Conservation (phyloP, 2,888 invertebrate genomes). For the Agonum fuliginosum region DNA sequence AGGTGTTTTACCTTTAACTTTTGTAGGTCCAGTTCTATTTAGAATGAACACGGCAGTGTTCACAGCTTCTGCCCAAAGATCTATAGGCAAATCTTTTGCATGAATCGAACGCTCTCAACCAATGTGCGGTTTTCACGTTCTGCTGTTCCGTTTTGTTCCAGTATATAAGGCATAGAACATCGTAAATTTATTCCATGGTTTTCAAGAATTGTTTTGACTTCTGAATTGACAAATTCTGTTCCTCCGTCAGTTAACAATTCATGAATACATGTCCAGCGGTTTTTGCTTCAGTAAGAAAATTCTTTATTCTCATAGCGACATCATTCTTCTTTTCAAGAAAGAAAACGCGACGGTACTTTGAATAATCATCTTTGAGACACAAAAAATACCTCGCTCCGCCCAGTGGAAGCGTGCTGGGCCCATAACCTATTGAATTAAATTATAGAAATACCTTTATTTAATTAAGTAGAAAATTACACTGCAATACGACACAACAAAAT, state of each 20-base stretch:
- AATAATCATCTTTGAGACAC: too few species aligned
- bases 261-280: too few species aligned
- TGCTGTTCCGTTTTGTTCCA: not conserved
- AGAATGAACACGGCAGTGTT: not conserved
- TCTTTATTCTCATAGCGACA: not conserved
- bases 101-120: not conserved
- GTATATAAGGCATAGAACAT: not conserved
- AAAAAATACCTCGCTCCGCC: too few species aligned
- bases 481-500: too few species aligned
- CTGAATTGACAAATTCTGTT: too few species aligned
- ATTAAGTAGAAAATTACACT: too few species aligned
- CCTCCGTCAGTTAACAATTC: too few species aligned
- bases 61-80: not conserved
- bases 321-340: too few species aligned
- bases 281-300: too few species aligned
- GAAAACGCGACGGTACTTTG: too few species aligned
- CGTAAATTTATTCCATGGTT: not conserved
- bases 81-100: not conserved
- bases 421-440: constrained; percentile 46
- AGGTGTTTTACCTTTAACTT: not conserved
- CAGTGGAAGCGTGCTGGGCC: constrained; percentile 46
- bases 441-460: too few species aligned
- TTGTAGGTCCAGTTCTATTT: not conserved
- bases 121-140: not conserved
- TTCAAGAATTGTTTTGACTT: not conserved